These are phyloP conservation scores for Sciurus niger DNA, from an alignment of 2,113 vertebrate species.

Conservation along the genomic window DNA sequence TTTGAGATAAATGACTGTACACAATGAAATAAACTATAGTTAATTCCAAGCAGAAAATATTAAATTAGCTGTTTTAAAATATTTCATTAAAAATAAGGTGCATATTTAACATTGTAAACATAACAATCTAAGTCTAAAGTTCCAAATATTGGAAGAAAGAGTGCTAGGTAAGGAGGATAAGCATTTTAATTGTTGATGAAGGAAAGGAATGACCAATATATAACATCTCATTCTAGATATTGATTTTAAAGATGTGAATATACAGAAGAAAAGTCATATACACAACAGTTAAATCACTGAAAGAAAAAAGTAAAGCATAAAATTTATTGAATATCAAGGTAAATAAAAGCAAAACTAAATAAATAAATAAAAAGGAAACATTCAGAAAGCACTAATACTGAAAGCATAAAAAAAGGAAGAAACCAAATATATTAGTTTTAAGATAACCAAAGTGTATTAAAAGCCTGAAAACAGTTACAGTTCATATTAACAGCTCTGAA, in stretches of 20 bases:
- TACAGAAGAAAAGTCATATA: not conserved
- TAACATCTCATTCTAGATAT: not conserved
- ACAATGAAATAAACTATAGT: not conserved
- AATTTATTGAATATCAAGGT: not conserved
- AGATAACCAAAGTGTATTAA: not conserved
- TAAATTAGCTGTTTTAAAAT: not conserved
- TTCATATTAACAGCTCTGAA: not conserved
- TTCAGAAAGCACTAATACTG: not conserved
- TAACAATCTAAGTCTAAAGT: not conserved
- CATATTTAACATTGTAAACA: not conserved
- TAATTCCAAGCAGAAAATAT: not conserved
- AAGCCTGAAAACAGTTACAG: not conserved
- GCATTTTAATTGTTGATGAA: not conserved
- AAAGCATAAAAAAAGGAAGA: not conserved
- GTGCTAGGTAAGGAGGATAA: not conserved
- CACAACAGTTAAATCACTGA: not conserved
- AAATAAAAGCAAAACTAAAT: not conserved
- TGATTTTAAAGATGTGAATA: conserved; percentile 15
- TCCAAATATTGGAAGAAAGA: not conserved
- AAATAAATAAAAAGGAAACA: not conserved
- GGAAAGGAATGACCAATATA: not conserved
- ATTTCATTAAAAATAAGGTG: not conserved
- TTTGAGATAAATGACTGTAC: not conserved
- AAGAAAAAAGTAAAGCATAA: not conserved
- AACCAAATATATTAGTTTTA: not conserved